A percentile compares a stretch with the other conserved stretches of the same genome.
Conservation (phyloP, 92 coral and sea anemone species). For the Blastomussa wellsi region DNA sequence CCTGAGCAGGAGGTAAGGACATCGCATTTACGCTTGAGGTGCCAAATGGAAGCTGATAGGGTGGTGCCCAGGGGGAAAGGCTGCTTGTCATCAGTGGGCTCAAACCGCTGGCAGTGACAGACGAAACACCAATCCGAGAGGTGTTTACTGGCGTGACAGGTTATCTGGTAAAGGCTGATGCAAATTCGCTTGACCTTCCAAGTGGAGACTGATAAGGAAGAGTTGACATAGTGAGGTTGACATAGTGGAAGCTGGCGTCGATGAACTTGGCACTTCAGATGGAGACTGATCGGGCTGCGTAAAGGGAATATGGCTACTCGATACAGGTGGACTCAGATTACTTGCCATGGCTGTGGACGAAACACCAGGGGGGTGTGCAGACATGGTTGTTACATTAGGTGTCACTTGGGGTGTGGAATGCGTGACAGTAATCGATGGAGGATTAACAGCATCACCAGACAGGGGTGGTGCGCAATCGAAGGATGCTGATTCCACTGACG, state of each 20-base stretch:
- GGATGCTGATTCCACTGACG: slow-evolving; percentile 21
- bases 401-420: neutral
- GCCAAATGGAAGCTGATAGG: neutral
- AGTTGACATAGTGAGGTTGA: neutral
- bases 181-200: slow-evolving; percentile 3
- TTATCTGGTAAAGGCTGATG: slow-evolving; percentile 8
- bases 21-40: neutral
- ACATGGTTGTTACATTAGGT: neutral
- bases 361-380: slow-evolving; percentile 6
- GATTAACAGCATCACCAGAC: neutral
- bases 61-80: neutral
- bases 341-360: neutral
- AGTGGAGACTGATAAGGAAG: neutral
- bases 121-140: neutral
- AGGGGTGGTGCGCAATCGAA: slow-evolving; percentile 1
- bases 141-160: slow-evolving; percentile 9
- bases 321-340: neutral
- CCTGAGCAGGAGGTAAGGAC: neutral
- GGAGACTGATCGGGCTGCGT: neutral
- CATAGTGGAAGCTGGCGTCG: neutral
- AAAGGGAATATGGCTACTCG: neutral
- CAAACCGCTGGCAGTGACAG: slow-evolving; percentile 4
- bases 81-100: neutral
- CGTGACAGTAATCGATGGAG: neutral
- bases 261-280: neutral